A percentile compares a stretch with the other conserved stretches of the same genome.
These are phyloP conservation scores for Vesta saturnalis DNA, from an alignment of 2,888 invertebrate species.

Conservation along the genomic window DNA sequence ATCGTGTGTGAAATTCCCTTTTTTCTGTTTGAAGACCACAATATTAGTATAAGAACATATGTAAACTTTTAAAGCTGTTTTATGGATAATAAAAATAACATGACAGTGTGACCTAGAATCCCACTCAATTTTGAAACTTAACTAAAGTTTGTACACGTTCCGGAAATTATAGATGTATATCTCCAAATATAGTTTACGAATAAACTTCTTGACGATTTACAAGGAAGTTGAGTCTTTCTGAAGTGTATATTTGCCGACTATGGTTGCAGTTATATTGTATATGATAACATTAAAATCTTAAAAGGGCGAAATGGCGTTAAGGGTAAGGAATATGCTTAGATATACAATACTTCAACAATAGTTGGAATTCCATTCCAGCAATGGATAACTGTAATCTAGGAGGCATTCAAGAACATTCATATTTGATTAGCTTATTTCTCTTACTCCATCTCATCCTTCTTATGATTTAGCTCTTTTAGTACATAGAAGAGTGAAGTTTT, in stretches of 20 bases:
- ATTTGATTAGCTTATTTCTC: constrained; percentile 32
- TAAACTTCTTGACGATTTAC: constrained; percentile 5
- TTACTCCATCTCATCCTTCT: neutral
- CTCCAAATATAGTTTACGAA: constrained; percentile 18
- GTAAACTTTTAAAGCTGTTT: constrained; percentile 4
- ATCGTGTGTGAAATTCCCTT: constrained; percentile 9
- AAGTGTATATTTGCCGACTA: neutral
- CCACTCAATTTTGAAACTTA: constrained; percentile 2
- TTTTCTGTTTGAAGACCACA: neutral
- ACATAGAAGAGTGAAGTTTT: too few species aligned
- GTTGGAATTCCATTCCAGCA: constrained; percentile 25
- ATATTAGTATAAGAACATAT: constrained; percentile 5
- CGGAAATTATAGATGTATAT: constrained; percentile 26
- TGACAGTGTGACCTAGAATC: neutral
- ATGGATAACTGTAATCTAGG: constrained; percentile 29
- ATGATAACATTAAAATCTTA: constrained; percentile 15
- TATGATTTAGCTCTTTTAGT: too few species aligned
- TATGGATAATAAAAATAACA: constrained; percentile 4
- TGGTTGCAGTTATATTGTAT: constrained; percentile 11
- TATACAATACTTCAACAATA: constrained; percentile 23
- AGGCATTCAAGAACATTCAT: constrained; percentile 28
- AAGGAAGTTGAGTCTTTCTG: neutral
- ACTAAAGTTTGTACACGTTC: neutral
- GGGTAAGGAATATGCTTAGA: constrained; percentile 14
- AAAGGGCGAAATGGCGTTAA: constrained; percentile 6